phyloP scores from a whole-genome alignment of 2,113 vertebrate genomes.

The Upupa epops region DNA sequence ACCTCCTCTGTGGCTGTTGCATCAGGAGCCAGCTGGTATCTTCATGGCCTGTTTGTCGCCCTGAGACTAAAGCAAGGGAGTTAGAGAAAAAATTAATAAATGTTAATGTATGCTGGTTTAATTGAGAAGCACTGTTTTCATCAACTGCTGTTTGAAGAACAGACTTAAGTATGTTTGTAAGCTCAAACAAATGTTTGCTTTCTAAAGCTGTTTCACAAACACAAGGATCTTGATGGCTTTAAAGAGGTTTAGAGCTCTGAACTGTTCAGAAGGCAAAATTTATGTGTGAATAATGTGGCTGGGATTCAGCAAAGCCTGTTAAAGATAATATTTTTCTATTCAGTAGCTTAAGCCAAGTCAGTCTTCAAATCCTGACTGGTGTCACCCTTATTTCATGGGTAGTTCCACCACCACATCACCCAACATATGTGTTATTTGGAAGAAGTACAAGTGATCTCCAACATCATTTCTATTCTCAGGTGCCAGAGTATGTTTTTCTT shows the following conservation, averaged over 20 bases:
- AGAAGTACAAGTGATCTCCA: neutral
- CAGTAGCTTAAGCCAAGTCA: neutral
- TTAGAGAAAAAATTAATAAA: slow-evolving; percentile 42
- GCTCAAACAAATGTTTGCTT: slow-evolving; percentile 61
- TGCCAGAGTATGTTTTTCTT: neutral
- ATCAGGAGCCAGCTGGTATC: neutral
- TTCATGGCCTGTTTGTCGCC: neutral
- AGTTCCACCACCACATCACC: neutral
- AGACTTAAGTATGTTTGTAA: slow-evolving; percentile 48
- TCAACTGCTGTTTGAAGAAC: slow-evolving; percentile 59
- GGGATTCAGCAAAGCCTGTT: slow-evolving; percentile 14
- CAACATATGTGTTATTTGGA: neutral
- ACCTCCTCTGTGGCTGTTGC: neutral
- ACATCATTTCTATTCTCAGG: neutral
- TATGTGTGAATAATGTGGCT: neutral
- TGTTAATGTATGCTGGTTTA: slow-evolving; percentile 56
- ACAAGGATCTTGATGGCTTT: neutral
- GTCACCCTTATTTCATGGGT: neutral
- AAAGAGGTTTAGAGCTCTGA: slow-evolving; percentile 39
- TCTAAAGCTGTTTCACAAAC: slow-evolving; percentile 58
- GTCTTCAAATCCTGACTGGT: neutral
- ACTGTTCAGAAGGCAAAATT: neutral
- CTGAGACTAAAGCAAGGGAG: neutral
- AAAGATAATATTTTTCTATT: slow-evolving; percentile 4
- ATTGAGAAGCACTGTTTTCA: slow-evolving; percentile 51